Conservation (phyloP, 1,140 invertebrate species). For the Drosophila nigromelanica region DNA sequence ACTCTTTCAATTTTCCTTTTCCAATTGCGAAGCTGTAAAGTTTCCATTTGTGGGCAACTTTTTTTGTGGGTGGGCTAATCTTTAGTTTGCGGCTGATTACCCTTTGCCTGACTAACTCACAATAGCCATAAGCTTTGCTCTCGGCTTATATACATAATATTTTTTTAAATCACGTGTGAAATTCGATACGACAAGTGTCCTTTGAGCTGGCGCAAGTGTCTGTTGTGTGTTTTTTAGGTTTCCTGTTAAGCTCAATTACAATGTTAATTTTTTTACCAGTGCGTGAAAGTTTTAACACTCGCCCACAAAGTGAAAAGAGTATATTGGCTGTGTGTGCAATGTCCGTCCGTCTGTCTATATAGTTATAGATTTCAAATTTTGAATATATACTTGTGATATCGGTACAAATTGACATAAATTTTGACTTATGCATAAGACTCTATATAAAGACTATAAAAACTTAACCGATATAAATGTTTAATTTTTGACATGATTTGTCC, state of each 20-base stretch:
- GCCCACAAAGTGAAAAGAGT: too few relatives aligned
- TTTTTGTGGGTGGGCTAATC: constrained; percentile 53
- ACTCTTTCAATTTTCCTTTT: not conserved
- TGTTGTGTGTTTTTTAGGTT: constrained; percentile 75
- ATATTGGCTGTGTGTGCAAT: too few relatives aligned
- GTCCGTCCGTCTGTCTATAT: too few relatives aligned
- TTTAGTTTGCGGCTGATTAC: constrained; percentile 72
- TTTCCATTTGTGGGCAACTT: constrained; percentile 34
- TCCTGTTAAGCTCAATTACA: constrained; percentile 83
- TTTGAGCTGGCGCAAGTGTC: constrained; percentile 55
- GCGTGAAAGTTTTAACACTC: not conserved
- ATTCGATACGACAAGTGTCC: constrained; percentile 70
- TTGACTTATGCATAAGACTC: too few relatives aligned
- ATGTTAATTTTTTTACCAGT: constrained; percentile 63
- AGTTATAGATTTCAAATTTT: too few relatives aligned
- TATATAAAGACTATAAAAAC: too few relatives aligned
- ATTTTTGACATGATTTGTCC: too few relatives aligned
- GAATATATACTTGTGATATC: too few relatives aligned
- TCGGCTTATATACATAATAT: constrained; percentile 11
- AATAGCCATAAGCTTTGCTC: constrained; percentile 51
- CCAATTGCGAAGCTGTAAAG: constrained; percentile 61
- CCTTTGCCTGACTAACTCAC: constrained; percentile 53
- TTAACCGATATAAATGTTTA: too few relatives aligned
- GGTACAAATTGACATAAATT: too few relatives aligned
- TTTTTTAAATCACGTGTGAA: constrained; percentile 76